Base-by-base conservation (phyloP, 2,888 invertebrate genomes). In the Siphonodentalium dalli region DNA sequence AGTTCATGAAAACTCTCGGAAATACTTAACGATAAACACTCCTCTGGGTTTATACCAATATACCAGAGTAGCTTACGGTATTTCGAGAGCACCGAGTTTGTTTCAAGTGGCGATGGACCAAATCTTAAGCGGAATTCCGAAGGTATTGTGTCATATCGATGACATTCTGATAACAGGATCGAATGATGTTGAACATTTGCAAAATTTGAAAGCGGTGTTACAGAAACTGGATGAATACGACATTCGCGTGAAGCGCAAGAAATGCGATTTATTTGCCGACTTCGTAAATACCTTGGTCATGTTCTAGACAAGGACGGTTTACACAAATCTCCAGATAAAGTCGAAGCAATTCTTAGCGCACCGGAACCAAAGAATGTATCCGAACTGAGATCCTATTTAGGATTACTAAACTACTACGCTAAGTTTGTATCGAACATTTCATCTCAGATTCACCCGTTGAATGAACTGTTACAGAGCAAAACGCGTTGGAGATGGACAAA, bases 391-490 rank as follows among this genome's bases (percentile, higher is more conserved):
- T 33, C 45, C 15, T 24, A 37, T 15, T 45, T 45, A 26, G 45
- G 45, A 15, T 28, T 45, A 13, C 27, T 45, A 5, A 45, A 45
- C 28, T 45, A 45, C n/a, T n/a, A n/a, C n/a, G 62, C 49, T 2
- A 58, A 63, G 24, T 72, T 74, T 39, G 34, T 74, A 8, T 64
- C 62, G 6, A 47, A 61, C 13, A 35, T 71, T 29, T 42, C 65
- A 8, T 54, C 56, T n/a, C 13, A 54, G 11, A 37, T 61, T 11
- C 3, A 55, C 41, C 71, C 71, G 3, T 39, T n/a, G n/a, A 57
- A 68, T 74, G 68, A 81, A 77, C 64, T 66, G 72, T 78, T 66
- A 53, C 58, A 33, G 13, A 60, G 54, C 18, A 38, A 61, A 13
- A 43, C 21, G 33, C 23, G 21, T 4, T 72, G 67, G 63, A 26